phyloP scores from a whole-genome alignment of 2,888 invertebrate genomes.

The Dynastes hyllus region DNA sequence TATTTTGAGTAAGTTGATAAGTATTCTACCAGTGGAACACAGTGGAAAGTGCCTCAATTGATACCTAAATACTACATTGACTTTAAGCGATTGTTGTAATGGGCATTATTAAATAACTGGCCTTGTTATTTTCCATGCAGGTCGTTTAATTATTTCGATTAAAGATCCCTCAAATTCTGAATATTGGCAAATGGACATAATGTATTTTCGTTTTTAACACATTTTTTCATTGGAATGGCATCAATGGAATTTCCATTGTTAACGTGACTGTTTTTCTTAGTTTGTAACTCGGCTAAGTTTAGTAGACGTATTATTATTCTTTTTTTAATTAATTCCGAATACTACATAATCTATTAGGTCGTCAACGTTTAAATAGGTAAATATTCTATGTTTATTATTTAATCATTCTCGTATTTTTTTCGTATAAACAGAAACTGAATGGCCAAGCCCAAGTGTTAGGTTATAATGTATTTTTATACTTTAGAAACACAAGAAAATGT shows the following conservation, averaged over 20 bases:
- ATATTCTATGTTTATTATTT: not conserved
- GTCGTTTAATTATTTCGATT: slow-evolving; percentile 5
- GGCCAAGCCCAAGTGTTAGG: slow-evolving; percentile 59
- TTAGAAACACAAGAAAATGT: slow-evolving; percentile 75
- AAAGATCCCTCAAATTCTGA: not conserved
- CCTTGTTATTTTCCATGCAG: slow-evolving; percentile 38
- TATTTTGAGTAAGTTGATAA: slow-evolving; percentile 36
- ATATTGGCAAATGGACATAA: not conserved
- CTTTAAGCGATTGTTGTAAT: slow-evolving; percentile 39
- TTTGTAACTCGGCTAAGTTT: slow-evolving; percentile 45
- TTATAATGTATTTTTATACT: slow-evolving; percentile 52
- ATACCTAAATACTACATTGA: slow-evolving; percentile 35
- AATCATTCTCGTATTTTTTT: not conserved
- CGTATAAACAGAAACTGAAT: not conserved
- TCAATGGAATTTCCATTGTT: slow-evolving; percentile 46
- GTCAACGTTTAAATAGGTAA: slow-evolving; percentile 28
- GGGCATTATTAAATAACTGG: slow-evolving; percentile 35
- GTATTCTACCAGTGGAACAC: not conserved
- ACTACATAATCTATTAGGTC: slow-evolving; percentile 7
- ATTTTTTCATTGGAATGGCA: slow-evolving; percentile 31
- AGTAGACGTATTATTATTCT: slow-evolving; percentile 41
- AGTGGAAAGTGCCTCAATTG: slow-evolving; percentile 44
- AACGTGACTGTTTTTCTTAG: slow-evolving; percentile 42
- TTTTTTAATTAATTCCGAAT: slow-evolving; percentile 36
- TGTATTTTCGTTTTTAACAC: not conserved